Conservation (phyloP, 1,140 invertebrate genomes). For the Formica selysi region DNA sequence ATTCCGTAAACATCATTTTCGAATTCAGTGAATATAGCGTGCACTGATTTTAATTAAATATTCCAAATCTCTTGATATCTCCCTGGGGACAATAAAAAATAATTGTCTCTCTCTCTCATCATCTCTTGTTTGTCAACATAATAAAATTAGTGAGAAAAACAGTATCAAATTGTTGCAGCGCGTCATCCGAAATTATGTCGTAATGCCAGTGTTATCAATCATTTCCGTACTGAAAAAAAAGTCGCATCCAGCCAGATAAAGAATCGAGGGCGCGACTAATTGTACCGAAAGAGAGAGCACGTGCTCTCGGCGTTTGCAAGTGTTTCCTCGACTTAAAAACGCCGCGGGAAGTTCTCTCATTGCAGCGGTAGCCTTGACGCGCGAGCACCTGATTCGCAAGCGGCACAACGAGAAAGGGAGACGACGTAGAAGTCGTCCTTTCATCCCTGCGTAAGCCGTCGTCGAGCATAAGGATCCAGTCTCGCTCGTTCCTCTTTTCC, state of each 20-base stretch:
- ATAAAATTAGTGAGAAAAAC: background rate
- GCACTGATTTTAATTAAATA: background rate
- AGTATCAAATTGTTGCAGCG: background rate
- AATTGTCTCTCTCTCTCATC: background rate
- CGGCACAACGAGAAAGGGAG: background rate
- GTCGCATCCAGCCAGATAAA: background rate
- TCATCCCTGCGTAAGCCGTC: slow-evolving; percentile 46
- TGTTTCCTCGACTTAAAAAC: slow-evolving; percentile 57
- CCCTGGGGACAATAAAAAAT: background rate
- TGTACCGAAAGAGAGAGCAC: slow-evolving; percentile 61
- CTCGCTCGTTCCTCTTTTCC: slow-evolving; percentile 30
- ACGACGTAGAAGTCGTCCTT: slow-evolving; percentile 32
- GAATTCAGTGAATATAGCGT: background rate
- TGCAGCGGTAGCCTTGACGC: slow-evolving; percentile 65
- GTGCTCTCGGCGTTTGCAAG: slow-evolving; percentile 34
- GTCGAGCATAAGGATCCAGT: slow-evolving; percentile 52
- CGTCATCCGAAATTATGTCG: background rate
- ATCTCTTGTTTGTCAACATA: background rate
- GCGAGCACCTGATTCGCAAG: slow-evolving; percentile 69
- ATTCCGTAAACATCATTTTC: background rate
- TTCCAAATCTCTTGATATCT: background rate
- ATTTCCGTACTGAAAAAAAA: background rate
- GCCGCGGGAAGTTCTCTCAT: slow-evolving; percentile 62
- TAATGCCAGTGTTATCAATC: background rate
- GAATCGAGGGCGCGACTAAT: slow-evolving; percentile 36